These are phyloP conservation scores for Neoaliturus tenellus DNA, from an alignment of 2,888 invertebrate genomes.

Conservation along the genomic window DNA sequence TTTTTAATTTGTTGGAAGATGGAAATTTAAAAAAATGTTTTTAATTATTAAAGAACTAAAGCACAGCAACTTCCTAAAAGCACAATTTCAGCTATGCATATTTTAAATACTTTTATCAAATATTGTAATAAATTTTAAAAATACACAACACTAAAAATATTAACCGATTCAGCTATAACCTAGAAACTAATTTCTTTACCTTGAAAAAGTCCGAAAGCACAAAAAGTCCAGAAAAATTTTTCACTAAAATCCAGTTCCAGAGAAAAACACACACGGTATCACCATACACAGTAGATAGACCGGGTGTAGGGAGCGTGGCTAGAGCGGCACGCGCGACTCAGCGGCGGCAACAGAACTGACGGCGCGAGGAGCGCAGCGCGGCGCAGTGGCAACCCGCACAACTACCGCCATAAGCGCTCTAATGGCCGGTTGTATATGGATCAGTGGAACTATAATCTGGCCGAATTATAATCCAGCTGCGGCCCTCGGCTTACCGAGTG, in stretches of 20 bases:
- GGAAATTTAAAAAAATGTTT: no score
- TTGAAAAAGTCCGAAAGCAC: constrained; percentile 6
- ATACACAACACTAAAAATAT: no score
- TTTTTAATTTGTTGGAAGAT: no score
- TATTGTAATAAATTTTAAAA: no score
- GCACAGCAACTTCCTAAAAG: no score
- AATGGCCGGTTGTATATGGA: constrained; percentile 38
- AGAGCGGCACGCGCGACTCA: not conserved
- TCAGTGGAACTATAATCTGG: constrained; percentile 38
- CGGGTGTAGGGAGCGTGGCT: not conserved
- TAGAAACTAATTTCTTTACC: no score
- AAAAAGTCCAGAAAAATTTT: not conserved
- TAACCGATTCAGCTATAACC: no score
- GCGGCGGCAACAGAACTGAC: constrained; percentile 9
- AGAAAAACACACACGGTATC: constrained; percentile 8
- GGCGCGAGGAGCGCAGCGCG: not conserved
- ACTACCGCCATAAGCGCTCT: not conserved
- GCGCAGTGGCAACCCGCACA: constrained; percentile 12
- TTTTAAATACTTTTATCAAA: no score
- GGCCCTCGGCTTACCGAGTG: not conserved
- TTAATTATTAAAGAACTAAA: no score
- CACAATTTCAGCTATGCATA: no score
- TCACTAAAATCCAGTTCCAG: not conserved
- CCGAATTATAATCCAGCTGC: constrained; percentile 25
- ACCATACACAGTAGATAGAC: not conserved